Evolutionary conservation across 2,888 invertebrate genomes (phyloP).

Genomic region (Cheilosia pagana): DNA sequence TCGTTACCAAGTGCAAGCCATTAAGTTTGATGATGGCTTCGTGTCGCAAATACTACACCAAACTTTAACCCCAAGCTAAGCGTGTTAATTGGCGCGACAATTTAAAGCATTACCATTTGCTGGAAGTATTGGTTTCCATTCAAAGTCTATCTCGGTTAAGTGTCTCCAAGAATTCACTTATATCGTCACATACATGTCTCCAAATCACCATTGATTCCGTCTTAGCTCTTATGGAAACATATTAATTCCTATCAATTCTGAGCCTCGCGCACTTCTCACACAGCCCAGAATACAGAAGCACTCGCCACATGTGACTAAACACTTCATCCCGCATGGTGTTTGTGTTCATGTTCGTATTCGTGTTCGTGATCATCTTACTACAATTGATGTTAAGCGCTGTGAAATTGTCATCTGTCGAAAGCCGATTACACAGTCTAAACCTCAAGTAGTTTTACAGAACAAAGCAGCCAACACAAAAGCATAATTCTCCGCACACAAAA

Average conservation of each 20-base stretch:
- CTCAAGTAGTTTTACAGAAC: conserved; percentile 22
- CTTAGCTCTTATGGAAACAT: not conserved
- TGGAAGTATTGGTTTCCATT: not conserved
- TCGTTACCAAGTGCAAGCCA: not conserved
- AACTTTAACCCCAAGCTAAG: not conserved
- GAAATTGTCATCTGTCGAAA: conserved; percentile 54
- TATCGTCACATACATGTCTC: no score
- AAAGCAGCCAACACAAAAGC: conserved; percentile 54
- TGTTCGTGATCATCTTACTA: conserved; percentile 14
- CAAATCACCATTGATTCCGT: not conserved
- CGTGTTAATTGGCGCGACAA: not conserved
- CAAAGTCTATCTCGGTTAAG: not conserved
- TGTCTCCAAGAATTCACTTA: not conserved
- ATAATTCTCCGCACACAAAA: conserved; percentile 53
- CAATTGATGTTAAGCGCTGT: conserved; percentile 41
- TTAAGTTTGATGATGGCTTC: not conserved
- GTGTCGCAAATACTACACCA: not conserved
- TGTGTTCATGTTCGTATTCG: conserved; percentile 24
- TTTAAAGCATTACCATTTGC: not conserved
- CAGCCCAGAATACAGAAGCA: conserved; percentile 18
- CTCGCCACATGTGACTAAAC: conserved; percentile 25
- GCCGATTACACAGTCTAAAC: conserved; percentile 66
- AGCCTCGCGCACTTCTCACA: conserved; percentile 8
- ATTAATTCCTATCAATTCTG: conserved; percentile 8
- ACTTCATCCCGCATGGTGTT: conserved; percentile 2